phyloP scores from a whole-genome alignment of 2,113 vertebrate species.

The Himantopus leucocephalus region DNA sequence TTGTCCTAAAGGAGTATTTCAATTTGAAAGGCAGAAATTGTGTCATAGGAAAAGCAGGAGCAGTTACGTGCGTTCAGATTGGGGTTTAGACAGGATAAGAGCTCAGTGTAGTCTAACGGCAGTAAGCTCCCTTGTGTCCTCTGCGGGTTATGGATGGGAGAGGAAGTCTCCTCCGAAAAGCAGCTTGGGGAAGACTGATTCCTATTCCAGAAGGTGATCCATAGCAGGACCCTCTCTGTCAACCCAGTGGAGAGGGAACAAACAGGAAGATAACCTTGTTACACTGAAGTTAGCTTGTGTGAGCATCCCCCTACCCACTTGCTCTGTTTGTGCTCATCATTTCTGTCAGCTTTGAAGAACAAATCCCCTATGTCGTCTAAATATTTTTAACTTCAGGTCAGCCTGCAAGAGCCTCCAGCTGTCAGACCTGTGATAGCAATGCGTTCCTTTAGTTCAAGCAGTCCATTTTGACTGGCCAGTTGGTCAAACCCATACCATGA shows the following conservation, averaged over 20 bases:
- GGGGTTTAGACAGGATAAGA: neutral
- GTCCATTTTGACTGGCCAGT: neutral
- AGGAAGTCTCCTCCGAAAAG: neutral
- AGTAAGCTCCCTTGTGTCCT: neutral
- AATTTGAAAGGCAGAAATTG: neutral
- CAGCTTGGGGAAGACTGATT: neutral
- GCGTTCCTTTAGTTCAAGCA: neutral
- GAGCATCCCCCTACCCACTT: neutral
- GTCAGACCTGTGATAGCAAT: neutral
- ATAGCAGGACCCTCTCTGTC: neutral
- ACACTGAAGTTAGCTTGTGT: neutral
- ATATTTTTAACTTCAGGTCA: neutral
- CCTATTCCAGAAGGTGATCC: neutral
- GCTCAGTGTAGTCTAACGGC: neutral
- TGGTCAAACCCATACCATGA: neutral
- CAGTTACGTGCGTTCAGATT: neutral
- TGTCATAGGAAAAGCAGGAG: neutral
- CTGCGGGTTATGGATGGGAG: neutral
- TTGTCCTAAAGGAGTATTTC: neutral
- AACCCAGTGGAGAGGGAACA: neutral
- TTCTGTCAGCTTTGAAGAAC: neutral
- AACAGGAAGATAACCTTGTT: neutral
- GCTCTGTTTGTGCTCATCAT: neutral
- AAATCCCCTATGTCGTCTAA: neutral
- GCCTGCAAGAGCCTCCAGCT: neutral